A percentile compares a stretch with the other conserved stretches of the same genome.
These are phyloP conservation scores for Craterocephalus amniculus DNA, from an alignment of 2,797 vertebrate genomes.

Conservation along the genomic window DNA sequence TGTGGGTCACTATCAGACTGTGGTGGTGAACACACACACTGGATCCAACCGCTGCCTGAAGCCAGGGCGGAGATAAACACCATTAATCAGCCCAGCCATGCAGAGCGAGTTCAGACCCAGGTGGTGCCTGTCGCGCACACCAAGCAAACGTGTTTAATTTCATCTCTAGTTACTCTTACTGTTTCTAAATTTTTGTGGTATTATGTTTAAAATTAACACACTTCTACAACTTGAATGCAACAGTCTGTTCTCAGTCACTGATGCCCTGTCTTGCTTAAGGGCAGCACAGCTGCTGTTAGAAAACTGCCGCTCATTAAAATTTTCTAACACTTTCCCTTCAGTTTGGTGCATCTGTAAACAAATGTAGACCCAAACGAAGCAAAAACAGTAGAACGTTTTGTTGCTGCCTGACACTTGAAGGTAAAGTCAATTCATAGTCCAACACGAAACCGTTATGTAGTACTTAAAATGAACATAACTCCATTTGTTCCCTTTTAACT, in stretches of 20 bases:
- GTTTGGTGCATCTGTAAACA: not conserved
- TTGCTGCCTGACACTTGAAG: not conserved
- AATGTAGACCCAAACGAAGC: not conserved
- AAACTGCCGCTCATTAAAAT: not conserved
- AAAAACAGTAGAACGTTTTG: not conserved
- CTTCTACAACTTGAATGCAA: not conserved
- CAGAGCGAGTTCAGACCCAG: slow-evolving; percentile 63
- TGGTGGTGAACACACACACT: slow-evolving; percentile 60
- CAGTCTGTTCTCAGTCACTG: not conserved
- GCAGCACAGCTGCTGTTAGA: not conserved
- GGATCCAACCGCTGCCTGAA: slow-evolving; percentile 56
- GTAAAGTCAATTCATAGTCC: not conserved
- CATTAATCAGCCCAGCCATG: slow-evolving; percentile 75
- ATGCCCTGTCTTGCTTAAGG: slow-evolving; percentile 14
- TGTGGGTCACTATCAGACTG: slow-evolving; percentile 68
- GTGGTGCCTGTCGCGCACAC: slow-evolving; percentile 60
- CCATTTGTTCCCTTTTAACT: no score
- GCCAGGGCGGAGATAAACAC: slow-evolving; percentile 66
- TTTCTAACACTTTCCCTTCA: not conserved
- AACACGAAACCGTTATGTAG: no score
- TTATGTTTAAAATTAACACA: slow-evolving; percentile 4
- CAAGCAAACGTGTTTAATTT: slow-evolving; percentile 54
- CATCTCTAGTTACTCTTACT: slow-evolving; percentile 21
- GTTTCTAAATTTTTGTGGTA: slow-evolving; percentile 24
- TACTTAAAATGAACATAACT: no score